Percentiles rank a stretch among this genome's conserved stretches.
phyloP scores from a whole-genome alignment of 1,140 invertebrate species.

The Stegodyphus dumicola region DNA sequence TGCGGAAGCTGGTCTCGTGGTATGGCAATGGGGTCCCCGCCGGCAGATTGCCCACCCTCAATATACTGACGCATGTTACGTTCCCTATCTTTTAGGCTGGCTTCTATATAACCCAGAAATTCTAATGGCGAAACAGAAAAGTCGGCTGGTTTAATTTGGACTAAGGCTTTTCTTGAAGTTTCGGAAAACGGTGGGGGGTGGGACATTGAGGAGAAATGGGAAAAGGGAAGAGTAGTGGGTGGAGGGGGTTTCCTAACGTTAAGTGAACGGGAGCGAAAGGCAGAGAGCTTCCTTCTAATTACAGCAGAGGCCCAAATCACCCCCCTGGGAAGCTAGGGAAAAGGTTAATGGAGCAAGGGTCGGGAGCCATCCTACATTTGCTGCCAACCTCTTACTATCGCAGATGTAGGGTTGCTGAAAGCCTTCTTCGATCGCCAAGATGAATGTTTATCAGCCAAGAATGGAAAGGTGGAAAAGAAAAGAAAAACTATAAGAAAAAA shows the following conservation, averaged over 20 bases:
- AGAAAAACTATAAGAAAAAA: too few relatives aligned
- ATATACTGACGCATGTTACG: too few relatives aligned
- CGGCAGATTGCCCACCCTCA: slow-evolving; percentile 13
- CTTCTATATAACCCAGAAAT: background rate
- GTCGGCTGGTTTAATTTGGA: slow-evolving; percentile 45
- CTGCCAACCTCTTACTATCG: slow-evolving; percentile 53
- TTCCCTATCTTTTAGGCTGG: slow-evolving; percentile 19
- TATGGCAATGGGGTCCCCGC: background rate
- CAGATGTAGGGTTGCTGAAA: slow-evolving; percentile 34
- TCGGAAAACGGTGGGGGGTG: background rate
- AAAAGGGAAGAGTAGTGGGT: background rate
- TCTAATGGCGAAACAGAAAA: slow-evolving; percentile 51
- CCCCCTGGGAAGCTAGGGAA: slow-evolving; percentile 44
- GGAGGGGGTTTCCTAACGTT: slow-evolving; percentile 11
- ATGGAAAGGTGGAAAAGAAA: background rate
- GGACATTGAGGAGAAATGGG: background rate
- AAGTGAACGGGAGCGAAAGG: slow-evolving; percentile 44
- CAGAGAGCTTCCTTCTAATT: slow-evolving; percentile 54
- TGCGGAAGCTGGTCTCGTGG: background rate
- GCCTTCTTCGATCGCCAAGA: slow-evolving; percentile 1
- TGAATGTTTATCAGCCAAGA: slow-evolving; percentile 1
- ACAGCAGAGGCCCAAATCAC: slow-evolving; percentile 50
- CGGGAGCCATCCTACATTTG: slow-evolving; percentile 55
- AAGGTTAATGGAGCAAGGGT: slow-evolving; percentile 60
- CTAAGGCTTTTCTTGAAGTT: slow-evolving; percentile 55